Evolutionary conservation across 2,797 vertebrate species (phyloP).

Genomic region (Coendou prehensilis): DNA sequence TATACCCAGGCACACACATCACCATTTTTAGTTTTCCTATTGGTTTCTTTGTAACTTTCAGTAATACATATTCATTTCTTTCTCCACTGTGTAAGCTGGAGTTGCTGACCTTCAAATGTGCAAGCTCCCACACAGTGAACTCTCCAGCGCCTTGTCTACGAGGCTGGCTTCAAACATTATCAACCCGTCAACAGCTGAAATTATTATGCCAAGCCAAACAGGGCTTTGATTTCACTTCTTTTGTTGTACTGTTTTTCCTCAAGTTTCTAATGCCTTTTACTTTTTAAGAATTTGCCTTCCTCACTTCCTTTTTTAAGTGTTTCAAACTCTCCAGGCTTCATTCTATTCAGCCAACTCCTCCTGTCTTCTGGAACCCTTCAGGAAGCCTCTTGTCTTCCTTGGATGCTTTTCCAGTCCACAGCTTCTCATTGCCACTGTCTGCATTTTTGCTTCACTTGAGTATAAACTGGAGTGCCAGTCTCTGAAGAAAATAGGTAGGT

Average conservation of each 20-base stretch:
- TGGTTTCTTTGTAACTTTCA: background rate
- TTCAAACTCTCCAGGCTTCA: background rate
- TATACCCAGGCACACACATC: accelerated
- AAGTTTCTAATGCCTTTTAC: background rate
- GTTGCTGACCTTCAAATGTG: background rate
- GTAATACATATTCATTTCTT: background rate
- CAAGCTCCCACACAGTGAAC: accelerated
- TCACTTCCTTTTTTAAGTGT: background rate
- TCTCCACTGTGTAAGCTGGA: background rate
- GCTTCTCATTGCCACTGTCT: background rate
- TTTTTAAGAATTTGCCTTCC: background rate
- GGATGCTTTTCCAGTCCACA: background rate
- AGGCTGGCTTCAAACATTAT: accelerated
- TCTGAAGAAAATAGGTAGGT: too few relatives aligned
- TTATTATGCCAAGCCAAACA: accelerated
- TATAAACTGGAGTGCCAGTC: background rate
- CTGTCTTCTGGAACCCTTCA: background rate
- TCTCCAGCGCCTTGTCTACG: background rate
- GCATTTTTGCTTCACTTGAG: background rate
- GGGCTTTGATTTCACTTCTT: too few relatives aligned
- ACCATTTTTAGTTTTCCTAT: background rate
- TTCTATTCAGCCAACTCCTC: background rate
- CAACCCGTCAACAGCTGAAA: background rate
- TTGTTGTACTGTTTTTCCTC: background rate
- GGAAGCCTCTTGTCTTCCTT: too few relatives aligned